phyloP scores from a whole-genome alignment of 2,888 invertebrate genomes.

The Aspidiotus destructor region DNA sequence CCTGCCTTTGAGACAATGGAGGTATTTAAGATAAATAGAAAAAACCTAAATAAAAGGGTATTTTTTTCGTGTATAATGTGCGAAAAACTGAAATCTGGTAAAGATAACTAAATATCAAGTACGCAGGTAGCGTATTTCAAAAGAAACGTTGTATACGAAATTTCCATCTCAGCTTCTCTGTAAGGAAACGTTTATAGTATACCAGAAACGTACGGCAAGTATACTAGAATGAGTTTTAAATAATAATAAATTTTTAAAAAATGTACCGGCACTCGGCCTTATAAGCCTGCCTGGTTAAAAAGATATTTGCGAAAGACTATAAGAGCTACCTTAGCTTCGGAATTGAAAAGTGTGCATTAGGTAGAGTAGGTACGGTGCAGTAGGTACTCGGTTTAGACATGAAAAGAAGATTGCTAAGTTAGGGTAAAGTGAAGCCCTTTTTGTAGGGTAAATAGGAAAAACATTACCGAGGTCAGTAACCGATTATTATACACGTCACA shows the following conservation, averaged over 20 bases:
- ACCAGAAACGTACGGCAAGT: background rate
- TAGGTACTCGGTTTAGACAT: constrained; percentile 22
- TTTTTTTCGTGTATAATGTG: too few species aligned
- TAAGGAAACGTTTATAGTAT: too few species aligned
- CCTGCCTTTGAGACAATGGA: too few species aligned
- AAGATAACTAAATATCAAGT: too few species aligned
- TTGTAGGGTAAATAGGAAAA: constrained; percentile 30
- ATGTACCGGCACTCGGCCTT: too few species aligned
- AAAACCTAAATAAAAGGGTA: too few species aligned
- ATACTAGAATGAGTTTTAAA: background rate
- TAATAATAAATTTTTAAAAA: background rate
- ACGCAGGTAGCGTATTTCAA: too few species aligned
- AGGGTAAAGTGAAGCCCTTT: constrained; percentile 32
- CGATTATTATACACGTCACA: constrained; percentile 31
- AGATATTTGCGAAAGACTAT: background rate
- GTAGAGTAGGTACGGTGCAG: too few species aligned
- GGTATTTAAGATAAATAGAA: too few species aligned
- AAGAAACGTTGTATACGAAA: too few species aligned
- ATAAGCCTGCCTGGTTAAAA: background rate
- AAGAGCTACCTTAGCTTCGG: background rate
- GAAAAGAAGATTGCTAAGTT: constrained; percentile 32
- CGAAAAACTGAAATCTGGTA: too few species aligned
- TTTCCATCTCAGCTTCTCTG: too few species aligned
- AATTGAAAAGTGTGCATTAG: background rate
- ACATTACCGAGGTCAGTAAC: constrained; percentile 32